Conservation (phyloP, 35 echinoderm and acorn worm species). For the Ophiothrix spiculata region DNA sequence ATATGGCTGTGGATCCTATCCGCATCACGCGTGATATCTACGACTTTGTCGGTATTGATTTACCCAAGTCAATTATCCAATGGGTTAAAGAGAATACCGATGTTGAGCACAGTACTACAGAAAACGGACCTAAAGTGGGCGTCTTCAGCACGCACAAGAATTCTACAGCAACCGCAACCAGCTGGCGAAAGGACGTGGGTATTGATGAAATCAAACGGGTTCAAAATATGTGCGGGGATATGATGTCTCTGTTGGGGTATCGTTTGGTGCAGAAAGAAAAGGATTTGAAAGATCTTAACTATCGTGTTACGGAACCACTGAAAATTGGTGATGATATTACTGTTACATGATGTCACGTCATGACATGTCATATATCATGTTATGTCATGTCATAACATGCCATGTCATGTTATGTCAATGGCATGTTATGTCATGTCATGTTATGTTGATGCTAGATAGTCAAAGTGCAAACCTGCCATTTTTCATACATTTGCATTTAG, state of each 20-base stretch:
- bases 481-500: too few relatives aligned
- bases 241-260: conserved; percentile 76
- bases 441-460: too few relatives aligned
- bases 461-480: too few relatives aligned
- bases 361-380: too few relatives aligned
- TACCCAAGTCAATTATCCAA: conserved; percentile 45
- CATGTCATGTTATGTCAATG: too few relatives aligned
- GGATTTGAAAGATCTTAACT: conserved; percentile 23
- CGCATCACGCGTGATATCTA: conserved; percentile 63
- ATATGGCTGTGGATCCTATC: conserved; percentile 64
- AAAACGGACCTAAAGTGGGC: not conserved
- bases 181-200: conserved; percentile 58
- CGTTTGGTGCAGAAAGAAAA: not conserved
- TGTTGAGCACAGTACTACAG: conserved; percentile 8
- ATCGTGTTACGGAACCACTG: conserved; percentile 23
- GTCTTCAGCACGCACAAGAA: conserved; percentile 82
- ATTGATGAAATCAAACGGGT: conserved; percentile 62
- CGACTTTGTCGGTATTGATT: conserved; percentile 64
- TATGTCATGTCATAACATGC: too few relatives aligned
- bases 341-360: not conserved
- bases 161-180: conserved; percentile 52
- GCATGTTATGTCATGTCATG: too few relatives aligned
- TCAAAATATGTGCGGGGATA: conserved; percentile 65
- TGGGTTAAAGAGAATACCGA: conserved; percentile 85
- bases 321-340: conserved; percentile 32